Percentiles rank a stretch among this genome's conserved stretches.
phyloP scores from a whole-genome alignment of 2,888 invertebrate genomes.

The Ptilodon capucinus region DNA sequence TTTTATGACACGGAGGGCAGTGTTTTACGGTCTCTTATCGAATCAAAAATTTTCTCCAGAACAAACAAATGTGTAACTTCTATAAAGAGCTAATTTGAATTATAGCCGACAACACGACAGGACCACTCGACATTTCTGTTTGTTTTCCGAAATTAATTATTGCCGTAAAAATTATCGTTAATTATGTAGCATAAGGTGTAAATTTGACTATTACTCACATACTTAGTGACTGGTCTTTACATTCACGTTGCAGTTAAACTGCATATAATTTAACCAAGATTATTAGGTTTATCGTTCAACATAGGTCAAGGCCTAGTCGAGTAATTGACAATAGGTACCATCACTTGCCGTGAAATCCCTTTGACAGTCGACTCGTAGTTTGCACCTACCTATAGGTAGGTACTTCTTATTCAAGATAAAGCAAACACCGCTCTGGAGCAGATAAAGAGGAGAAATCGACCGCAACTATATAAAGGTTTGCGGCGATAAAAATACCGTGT shows the following conservation, averaged over 20 bases:
- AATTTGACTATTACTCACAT: slow-evolving; percentile 34
- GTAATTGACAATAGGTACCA: slow-evolving; percentile 36
- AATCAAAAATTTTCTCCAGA: slow-evolving; percentile 66
- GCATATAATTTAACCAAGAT: background rate
- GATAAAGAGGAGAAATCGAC: slow-evolving; percentile 81
- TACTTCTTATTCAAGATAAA: slow-evolving; percentile 77
- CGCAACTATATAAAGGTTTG: slow-evolving; percentile 82
- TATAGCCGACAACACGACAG: slow-evolving; percentile 47
- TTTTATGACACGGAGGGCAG: slow-evolving; percentile 74
- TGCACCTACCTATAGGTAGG: too few species aligned
- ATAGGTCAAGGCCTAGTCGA: slow-evolving; percentile 4
- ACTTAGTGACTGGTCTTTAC: slow-evolving; percentile 24
- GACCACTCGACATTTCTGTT: slow-evolving; percentile 34
- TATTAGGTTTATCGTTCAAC: background rate
- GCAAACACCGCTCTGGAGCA: slow-evolving; percentile 74
- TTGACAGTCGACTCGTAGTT: slow-evolving; percentile 63
- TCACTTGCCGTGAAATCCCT: slow-evolving; percentile 54
- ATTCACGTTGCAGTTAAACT: slow-evolving; percentile 12
- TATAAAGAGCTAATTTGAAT: slow-evolving; percentile 59
- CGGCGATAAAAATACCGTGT: slow-evolving; percentile 80
- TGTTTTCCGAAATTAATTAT: slow-evolving; percentile 26
- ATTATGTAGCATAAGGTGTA: slow-evolving; percentile 36
- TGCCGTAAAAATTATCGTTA: slow-evolving; percentile 29
- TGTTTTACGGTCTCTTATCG: slow-evolving; percentile 76
- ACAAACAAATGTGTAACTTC: slow-evolving; percentile 63